phyloP scores from a whole-genome alignment of 2,113 vertebrate genomes.

The Mystacornis crossleyi region DNA sequence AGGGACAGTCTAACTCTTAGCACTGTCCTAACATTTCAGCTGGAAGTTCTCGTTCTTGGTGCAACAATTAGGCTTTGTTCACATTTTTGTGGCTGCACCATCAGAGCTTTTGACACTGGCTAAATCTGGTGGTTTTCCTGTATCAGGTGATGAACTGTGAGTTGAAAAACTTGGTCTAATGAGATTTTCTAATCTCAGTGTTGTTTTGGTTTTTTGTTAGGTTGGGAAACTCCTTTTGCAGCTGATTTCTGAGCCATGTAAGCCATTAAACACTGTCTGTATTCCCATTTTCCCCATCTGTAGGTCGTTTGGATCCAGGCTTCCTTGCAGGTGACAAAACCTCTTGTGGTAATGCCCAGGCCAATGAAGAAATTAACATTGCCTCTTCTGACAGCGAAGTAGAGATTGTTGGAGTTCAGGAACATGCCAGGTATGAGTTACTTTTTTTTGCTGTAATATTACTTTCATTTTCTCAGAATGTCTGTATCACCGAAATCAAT shows the following conservation, averaged over 20 bases:
- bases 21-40: neutral
- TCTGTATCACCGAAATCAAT: neutral
- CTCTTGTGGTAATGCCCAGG: slow-evolving; percentile 70
- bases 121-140: neutral
- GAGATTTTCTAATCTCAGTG: neutral
- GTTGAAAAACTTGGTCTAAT: neutral
- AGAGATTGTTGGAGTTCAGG: slow-evolving; percentile 95
- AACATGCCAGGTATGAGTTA: slow-evolving; percentile 86
- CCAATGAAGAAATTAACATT: slow-evolving; percentile 88
- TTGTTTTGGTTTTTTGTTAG: neutral
- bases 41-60: neutral
- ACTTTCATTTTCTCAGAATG: neutral
- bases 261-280: neutral
- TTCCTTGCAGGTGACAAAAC: slow-evolving; percentile 79
- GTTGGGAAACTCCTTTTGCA: neutral
- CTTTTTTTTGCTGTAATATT: neutral
- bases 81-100: neutral
- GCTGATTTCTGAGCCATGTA: neutral
- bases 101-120: neutral
- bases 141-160: neutral
- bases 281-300: slow-evolving; percentile 28
- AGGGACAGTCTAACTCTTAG: neutral
- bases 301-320: slow-evolving; percentile 84
- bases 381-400: slow-evolving; percentile 95
- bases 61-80: neutral